Evolutionary conservation across 2,888 invertebrate species (phyloP), one percentile per base, ranked within the genome.

Genomic region (Phalera bucephala): DNA sequence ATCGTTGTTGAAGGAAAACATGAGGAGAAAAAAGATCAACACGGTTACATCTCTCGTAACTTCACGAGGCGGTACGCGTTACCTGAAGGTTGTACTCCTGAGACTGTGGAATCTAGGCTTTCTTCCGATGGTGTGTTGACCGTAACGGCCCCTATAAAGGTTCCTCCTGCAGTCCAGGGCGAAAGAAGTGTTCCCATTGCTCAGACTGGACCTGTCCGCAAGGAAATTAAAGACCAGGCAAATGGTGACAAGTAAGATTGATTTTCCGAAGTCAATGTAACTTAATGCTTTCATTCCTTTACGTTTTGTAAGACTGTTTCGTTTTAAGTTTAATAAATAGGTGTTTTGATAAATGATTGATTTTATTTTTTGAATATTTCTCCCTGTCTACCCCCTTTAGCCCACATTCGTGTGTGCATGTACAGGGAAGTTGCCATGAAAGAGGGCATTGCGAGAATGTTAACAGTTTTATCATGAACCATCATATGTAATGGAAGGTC

Each of bases 1-100:
- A 91, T 96, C 9, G 91, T 95, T 1, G 91, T 95, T 0, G 95
- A 95, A 74, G 95, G 94, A 0, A 95, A 94, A 64, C 96, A 96
- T 59, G 94, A 95, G 56, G 95, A 95, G 69, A 93, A 93, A 62
- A 92, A 93, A 44, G 95, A 95, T 58, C 92, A 93, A 15, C 93
- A 94, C 57, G 95, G 95, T 0, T 93, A 87, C 49, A 92, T 95
- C 34, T 93, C 94, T 0, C 91, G 95, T 13, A 94, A 96, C 53
- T 94, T 96, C 55, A 91, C 93, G 0, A 91, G 96, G 0, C 92
- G 94, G 30, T 96, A 95, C 65, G 81, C 92, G n/a, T 71, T 96
- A 40, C 96, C 96, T 0, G 92, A 94, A 49, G 94, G 93, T 1
- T 94, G 94, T 42, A 91, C 93, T 45, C 86, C 94, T 0, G 93